A percentile compares a stretch with the other conserved stretches of the same genome.
These are phyloP conservation scores for Pherbina coryleti DNA, from an alignment of 2,888 invertebrate species.

Conservation along the genomic window DNA sequence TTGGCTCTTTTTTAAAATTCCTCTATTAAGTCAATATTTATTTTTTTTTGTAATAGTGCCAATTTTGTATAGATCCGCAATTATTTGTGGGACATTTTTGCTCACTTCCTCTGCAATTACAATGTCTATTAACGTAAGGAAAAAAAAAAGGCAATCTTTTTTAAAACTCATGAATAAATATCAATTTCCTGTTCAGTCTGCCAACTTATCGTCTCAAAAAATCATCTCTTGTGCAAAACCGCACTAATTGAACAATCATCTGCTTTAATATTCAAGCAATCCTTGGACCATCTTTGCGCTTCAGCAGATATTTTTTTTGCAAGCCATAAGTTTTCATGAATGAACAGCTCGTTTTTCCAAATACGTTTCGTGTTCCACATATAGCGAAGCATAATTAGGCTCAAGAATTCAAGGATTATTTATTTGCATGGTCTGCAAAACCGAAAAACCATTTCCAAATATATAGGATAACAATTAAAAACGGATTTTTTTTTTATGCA, in stretches of 20 bases:
- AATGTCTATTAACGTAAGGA: too few relatives aligned
- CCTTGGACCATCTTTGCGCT: constrained; percentile 35
- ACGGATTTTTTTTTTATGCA: constrained; percentile 38
- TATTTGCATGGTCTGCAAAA: constrained; percentile 22
- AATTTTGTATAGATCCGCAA: too few relatives aligned
- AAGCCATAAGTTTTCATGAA: constrained; percentile 34
- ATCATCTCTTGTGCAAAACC: constrained; percentile 39
- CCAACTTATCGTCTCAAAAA: background rate
- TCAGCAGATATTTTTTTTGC: background rate
- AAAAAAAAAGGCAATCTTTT: too few relatives aligned
- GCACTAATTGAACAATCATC: constrained; percentile 50
- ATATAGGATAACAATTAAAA: constrained; percentile 51
- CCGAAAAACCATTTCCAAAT: constrained; percentile 15
- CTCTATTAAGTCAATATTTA: too few relatives aligned
- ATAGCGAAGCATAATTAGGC: constrained; percentile 27
- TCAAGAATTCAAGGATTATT: constrained; percentile 23
- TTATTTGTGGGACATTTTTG: too few relatives aligned
- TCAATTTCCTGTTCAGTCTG: constrained; percentile 24
- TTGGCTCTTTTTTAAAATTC: too few relatives aligned
- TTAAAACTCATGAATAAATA: background rate
- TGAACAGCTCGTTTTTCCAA: constrained; percentile 6
- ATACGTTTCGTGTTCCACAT: background rate
- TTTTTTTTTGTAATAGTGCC: too few relatives aligned
- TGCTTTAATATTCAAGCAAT: constrained; percentile 32
- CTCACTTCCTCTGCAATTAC: too few relatives aligned